Conservation (phyloP, 2,797 vertebrate species). For the Leuciscus waleckii region DNA sequence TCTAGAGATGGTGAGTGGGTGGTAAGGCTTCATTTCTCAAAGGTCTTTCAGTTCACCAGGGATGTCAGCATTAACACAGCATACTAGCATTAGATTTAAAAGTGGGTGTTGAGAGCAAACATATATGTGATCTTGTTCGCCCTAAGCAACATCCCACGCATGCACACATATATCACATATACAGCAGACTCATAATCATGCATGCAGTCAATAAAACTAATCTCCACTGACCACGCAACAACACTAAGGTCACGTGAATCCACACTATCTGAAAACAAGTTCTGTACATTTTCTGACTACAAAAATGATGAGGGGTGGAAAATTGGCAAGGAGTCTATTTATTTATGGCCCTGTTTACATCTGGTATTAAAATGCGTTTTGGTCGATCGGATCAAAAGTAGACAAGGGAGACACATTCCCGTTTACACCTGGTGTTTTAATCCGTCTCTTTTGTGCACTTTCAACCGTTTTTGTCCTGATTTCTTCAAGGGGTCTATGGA, state of each 20-base stretch:
- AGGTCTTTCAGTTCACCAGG: background rate
- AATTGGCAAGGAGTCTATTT: background rate
- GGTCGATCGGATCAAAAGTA: background rate
- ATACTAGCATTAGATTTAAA: background rate
- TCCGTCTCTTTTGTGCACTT: too few species aligned
- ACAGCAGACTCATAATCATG: background rate
- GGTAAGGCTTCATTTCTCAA: background rate
- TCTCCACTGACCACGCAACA: background rate
- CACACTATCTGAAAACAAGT: background rate
- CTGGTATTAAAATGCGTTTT: background rate
- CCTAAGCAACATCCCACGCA: constrained; percentile 23
- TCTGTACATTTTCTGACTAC: background rate
- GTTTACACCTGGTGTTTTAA: too few species aligned
- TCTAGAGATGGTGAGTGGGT: constrained; percentile 3
- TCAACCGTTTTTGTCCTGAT: too few species aligned
- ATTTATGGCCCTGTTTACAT: background rate
- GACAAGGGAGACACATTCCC: too few species aligned
- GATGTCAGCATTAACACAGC: background rate
- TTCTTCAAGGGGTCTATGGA: too few species aligned
- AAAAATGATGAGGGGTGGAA: background rate
- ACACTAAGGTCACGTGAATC: background rate
- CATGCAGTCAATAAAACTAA: constrained; percentile 23
- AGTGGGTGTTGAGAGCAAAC: constrained; percentile 10
- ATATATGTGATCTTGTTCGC: background rate
- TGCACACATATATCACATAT: background rate